Percentiles rank a stretch among this genome's conserved stretches.
These are phyloP conservation scores for Aricia agestis DNA, from an alignment of 1,140 invertebrate genomes.

Conservation along the genomic window DNA sequence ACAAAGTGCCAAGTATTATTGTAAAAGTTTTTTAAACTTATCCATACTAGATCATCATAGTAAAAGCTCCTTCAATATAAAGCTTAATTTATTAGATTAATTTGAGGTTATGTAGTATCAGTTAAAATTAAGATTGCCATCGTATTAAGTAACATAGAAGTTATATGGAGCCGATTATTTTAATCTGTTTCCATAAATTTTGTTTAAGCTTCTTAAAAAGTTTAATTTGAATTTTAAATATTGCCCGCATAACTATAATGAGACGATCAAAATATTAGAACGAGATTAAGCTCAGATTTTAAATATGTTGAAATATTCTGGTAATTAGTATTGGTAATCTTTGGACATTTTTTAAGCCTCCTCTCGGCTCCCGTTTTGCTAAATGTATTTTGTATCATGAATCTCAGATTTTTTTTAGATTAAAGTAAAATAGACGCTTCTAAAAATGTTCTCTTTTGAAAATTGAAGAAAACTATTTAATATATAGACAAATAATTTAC, in stretches of 20 bases:
- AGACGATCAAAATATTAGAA: conserved; percentile 8
- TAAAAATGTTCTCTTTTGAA: no score
- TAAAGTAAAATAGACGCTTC: not conserved
- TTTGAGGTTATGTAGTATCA: not conserved
- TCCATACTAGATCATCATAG: not conserved
- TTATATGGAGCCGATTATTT: conserved; percentile 9
- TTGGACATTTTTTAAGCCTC: not conserved
- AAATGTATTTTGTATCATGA: not conserved
- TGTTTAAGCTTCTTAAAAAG: conserved; percentile 12
- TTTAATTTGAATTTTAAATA: conserved; percentile 7
- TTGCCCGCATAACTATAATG: conserved; percentile 4
- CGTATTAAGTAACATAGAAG: not conserved
- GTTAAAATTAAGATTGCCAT: conserved; percentile 8
- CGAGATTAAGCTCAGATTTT: not conserved
- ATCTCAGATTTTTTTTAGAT: not conserved
- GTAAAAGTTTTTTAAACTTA: no score
- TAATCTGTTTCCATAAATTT: conserved; percentile 17
- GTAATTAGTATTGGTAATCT: not conserved
- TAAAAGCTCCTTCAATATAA: not conserved
- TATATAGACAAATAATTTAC: no score
- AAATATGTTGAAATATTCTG: not conserved
- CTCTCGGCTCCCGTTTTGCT: not conserved
- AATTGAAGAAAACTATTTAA: no score
- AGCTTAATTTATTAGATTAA: not conserved
- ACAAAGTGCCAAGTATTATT: no score